Percentiles rank a stretch among this genome's conserved stretches.
These are phyloP conservation scores for Anableps anableps DNA, from an alignment of 2,797 vertebrate genomes.

Conservation along the genomic window DNA sequence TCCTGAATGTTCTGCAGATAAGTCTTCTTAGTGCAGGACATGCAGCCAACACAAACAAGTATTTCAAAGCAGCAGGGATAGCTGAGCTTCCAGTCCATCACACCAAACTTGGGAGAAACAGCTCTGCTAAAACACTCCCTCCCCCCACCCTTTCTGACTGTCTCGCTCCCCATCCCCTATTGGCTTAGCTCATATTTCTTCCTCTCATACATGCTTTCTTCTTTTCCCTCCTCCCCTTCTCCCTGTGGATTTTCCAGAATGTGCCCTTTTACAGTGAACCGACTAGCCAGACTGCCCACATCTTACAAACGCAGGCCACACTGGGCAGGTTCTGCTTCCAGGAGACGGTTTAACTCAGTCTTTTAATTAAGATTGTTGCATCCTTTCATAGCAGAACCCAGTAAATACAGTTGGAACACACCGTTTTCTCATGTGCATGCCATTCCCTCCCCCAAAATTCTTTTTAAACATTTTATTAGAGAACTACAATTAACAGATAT, in stretches of 20 bases:
- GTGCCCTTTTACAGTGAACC: conserved; percentile 75
- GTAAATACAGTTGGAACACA: not conserved
- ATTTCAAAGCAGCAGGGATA: conserved; percentile 75
- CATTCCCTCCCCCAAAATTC: not conserved
- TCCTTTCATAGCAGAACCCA: conserved; percentile 4
- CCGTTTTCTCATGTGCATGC: not conserved
- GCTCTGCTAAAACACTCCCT: conserved; percentile 55
- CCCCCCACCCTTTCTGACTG: conserved; percentile 18
- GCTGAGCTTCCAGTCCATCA: conserved; percentile 77
- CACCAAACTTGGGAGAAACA: conserved; percentile 89
- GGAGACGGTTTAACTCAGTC: conserved; percentile 40
- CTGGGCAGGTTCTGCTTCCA: conserved; percentile 46
- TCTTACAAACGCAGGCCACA: conserved; percentile 52
- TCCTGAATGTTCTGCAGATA: conserved; percentile 70
- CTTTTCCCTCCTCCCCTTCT: conserved; percentile 20
- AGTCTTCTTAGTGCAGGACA: conserved; percentile 64
- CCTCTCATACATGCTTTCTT: conserved; percentile 11
- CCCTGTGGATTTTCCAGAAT: conserved; percentile 62
- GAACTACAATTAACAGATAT: not conserved
- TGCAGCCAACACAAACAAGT: conserved; percentile 81
- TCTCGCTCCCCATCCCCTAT: conserved; percentile 28
- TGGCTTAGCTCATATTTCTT: conserved; percentile 58
- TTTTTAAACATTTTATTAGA: not conserved
- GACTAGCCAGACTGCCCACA: conserved; percentile 48
- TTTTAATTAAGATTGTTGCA: conserved; percentile 4